A percentile compares a stretch with the other conserved stretches of the same genome.
These are phyloP conservation scores for Venusia cambrica DNA, from an alignment of 2,888 invertebrate species.

Conservation along the genomic window DNA sequence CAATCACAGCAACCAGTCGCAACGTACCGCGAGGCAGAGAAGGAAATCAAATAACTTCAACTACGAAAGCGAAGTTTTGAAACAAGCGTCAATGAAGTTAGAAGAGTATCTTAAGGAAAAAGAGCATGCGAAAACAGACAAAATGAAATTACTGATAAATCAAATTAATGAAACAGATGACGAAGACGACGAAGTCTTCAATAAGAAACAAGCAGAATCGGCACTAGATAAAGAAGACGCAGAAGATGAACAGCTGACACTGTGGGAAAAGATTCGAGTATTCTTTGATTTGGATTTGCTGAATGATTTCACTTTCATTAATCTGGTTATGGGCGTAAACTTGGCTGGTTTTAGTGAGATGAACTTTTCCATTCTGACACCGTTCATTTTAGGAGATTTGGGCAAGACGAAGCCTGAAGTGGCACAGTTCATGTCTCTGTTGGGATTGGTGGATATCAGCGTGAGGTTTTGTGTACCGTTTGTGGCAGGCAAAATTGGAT, in stretches of 20 bases:
- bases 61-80: constrained; percentile 81
- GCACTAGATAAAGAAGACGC: constrained; percentile 37
- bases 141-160: constrained; percentile 55
- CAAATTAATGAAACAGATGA: constrained; percentile 50
- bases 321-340: constrained; percentile 86
- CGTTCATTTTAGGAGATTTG: constrained; percentile 86
- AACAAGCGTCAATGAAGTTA: constrained; percentile 77
- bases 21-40: constrained; percentile 52
- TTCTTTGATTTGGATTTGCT: constrained; percentile 87
- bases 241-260: constrained; percentile 54
- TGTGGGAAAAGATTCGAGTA: constrained; percentile 78
- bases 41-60: constrained; percentile 80
- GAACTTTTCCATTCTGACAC: constrained; percentile 87
- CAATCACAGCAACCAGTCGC: constrained; percentile 70
- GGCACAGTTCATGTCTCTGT: constrained; percentile 85
- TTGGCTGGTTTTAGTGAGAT: constrained; percentile 86
- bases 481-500: constrained; percentile 84
- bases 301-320: constrained; percentile 85
- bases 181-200: constrained; percentile 53
- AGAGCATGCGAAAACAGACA: constrained; percentile 48
- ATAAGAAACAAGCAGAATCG: constrained; percentile 35
- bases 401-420: constrained; percentile 82
- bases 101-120: constrained; percentile 72
- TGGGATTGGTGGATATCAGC: constrained; percentile 84
- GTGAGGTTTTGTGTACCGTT: constrained; percentile 85